A percentile compares a stretch with the other conserved stretches of the same genome.
Conservation (phyloP, 2,113 vertebrate species). For the Heterocephalus glaber region DNA sequence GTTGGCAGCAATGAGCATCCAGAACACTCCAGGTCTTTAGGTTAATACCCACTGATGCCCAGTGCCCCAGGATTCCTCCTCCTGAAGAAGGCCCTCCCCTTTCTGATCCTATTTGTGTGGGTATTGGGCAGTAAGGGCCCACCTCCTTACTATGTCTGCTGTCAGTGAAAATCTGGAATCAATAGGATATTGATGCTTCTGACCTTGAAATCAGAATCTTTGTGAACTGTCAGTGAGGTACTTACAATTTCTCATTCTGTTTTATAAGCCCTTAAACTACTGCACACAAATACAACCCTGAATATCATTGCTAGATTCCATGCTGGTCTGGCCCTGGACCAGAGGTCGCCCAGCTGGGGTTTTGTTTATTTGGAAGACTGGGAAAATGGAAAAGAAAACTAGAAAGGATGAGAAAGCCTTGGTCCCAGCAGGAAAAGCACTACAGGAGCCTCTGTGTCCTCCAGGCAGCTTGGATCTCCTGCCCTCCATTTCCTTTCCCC, state of each 20-base stretch:
- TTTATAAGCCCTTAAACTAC: neutral
- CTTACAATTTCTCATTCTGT: neutral
- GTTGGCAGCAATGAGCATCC: neutral
- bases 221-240: neutral
- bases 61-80: neutral
- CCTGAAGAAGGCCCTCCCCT: neutral
- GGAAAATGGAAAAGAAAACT: neutral
- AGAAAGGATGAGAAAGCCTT: neutral
- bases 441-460: no score
- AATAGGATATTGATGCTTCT: neutral
- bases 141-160: neutral
- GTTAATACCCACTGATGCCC: neutral
- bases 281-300: neutral
- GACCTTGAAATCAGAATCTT: neutral
- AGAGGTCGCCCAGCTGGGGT: neutral
- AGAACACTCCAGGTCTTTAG: neutral
- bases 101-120: neutral
- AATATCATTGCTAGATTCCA: neutral
- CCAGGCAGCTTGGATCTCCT: neutral
- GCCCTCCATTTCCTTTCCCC: neutral
- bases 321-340: neutral
- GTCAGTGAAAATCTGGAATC: neutral
- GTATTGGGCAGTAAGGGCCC: neutral
- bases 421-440: neutral
- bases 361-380: conserved; percentile 7